Evolutionary conservation across 2,113 vertebrate genomes (phyloP), one percentile per base, ranked within the genome.

Genomic region (Abramis brama): DNA sequence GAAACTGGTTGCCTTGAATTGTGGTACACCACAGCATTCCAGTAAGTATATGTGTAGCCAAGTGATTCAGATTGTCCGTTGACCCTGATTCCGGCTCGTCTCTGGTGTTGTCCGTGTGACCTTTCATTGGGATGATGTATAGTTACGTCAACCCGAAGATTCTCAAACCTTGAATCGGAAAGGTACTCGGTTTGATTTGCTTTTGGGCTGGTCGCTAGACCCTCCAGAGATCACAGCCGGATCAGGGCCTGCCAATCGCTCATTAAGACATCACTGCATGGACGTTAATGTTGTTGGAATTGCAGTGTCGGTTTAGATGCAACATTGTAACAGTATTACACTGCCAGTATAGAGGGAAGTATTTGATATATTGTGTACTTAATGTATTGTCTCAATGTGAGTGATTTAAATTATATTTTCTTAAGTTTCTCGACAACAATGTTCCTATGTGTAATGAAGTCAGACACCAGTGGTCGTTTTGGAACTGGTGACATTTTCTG

Each of bases 331-430:
- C 96, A 97, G 96, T 97, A 96, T 97, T 97, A 95, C 95, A 95
- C 95, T 96, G 96, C 96, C 96, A 95, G 94, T 96, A 94, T 95
- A 94, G 96, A 96, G 94, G 96, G 95, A 96, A 94, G 92, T 96
- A 95, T 96, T 97, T 97, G 96, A 96, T 96, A 97, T 95, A 96
- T 96, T 92, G 95, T 97, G 96, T 96, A 97, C 96, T 97, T 96
- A 98, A 96, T 98, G 97, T 99, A 97, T 96, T 94, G 93, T 87
- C 95, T 97, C 93, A 96, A 95, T 97, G 96, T 95, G 96, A 98
- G 96, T 97, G 96, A 97, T 97, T 97, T 97, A 98, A 97, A 99
- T 97, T 98, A 97, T 98, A 98, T 98, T 98, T 98, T 98, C 96
- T 90, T 98, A 98, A 97, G 94, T 97, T 96, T 96, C 94, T 96